These are phyloP conservation scores for Drosophila biarmipes DNA, from an alignment of 1,140 invertebrate genomes.

Conservation along the genomic window DNA sequence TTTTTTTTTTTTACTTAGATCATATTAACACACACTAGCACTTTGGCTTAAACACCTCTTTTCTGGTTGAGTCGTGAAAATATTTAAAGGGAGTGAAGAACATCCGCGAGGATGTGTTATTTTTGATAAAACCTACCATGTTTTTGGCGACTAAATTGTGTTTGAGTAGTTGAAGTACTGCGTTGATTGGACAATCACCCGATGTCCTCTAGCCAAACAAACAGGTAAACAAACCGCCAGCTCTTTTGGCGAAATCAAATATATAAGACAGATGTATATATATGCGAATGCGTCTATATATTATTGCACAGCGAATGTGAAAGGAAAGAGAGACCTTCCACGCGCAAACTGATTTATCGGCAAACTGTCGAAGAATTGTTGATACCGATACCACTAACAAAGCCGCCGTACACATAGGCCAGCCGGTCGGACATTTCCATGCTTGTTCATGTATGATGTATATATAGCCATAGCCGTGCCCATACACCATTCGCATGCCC, in stretches of 20 bases:
- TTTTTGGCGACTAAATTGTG: slow-evolving; percentile 1
- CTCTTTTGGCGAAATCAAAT: slow-evolving; percentile 7
- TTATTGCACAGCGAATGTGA: slow-evolving; percentile 16
- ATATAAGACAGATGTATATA: slow-evolving; percentile 1
- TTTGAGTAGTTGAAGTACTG: not conserved
- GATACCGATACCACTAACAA: slow-evolving; percentile 69
- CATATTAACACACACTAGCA: not conserved
- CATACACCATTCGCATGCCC: not conserved
- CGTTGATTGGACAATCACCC: slow-evolving; percentile 1
- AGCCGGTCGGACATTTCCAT: slow-evolving; percentile 14
- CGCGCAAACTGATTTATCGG: slow-evolving; percentile 80
- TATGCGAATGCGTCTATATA: slow-evolving; percentile 4
- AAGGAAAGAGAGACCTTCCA: slow-evolving; percentile 69
- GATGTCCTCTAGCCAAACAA: slow-evolving; percentile 29
- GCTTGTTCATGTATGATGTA: slow-evolving; percentile 15
- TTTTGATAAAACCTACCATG: slow-evolving; percentile 53
- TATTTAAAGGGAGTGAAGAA: not conserved
- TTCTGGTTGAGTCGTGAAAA: no score
- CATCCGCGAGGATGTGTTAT: not conserved
- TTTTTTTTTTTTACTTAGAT: not conserved
- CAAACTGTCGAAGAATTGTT: slow-evolving; percentile 81
- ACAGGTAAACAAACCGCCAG: slow-evolving; percentile 5
- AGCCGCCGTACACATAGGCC: slow-evolving; percentile 11
- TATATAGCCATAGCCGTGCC: not conserved
- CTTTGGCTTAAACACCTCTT: not conserved